Percentiles rank a stretch among this genome's conserved stretches.
phyloP scores from a whole-genome alignment of 2,888 invertebrate species.

The Fabriciana adippe region DNA sequence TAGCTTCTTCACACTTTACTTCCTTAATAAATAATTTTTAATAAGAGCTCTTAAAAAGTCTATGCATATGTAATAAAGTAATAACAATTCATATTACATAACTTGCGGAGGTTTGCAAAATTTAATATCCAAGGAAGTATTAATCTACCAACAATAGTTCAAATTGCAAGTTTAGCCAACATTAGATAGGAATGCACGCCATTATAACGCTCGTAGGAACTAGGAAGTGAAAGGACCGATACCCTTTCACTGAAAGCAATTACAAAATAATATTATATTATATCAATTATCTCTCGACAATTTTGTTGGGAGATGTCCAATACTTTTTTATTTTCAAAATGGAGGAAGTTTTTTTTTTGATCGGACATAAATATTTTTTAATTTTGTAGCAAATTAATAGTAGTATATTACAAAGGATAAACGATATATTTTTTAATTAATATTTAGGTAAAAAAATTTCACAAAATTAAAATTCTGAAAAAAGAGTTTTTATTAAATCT shows the following conservation, averaged over 20 bases:
- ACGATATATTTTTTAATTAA: no score
- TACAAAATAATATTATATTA: not conserved
- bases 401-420: no score
- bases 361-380: no score
- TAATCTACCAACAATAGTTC: not conserved
- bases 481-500: not conserved
- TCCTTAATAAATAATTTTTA: no score
- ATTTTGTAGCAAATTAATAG: no score
- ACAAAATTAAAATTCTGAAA: not conserved
- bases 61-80: no score
- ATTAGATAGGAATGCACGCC: constrained; percentile 20
- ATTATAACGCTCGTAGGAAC: constrained; percentile 19
- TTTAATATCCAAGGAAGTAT: not conserved
- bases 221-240: constrained; percentile 25
- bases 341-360: no score
- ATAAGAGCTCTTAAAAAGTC: no score
- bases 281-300: not conserved
- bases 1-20: no score
- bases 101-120: not conserved
- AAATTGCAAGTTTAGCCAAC: constrained; percentile 7
- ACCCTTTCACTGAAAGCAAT: constrained; percentile 32
- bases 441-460: not conserved
- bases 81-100: constrained; percentile 6
- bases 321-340: no score
- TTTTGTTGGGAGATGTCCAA: no score